Percentiles rank a stretch among this genome's conserved stretches.
These are phyloP conservation scores for Falco punctatus DNA, from an alignment of 2,113 vertebrate species.

Conservation along the genomic window DNA sequence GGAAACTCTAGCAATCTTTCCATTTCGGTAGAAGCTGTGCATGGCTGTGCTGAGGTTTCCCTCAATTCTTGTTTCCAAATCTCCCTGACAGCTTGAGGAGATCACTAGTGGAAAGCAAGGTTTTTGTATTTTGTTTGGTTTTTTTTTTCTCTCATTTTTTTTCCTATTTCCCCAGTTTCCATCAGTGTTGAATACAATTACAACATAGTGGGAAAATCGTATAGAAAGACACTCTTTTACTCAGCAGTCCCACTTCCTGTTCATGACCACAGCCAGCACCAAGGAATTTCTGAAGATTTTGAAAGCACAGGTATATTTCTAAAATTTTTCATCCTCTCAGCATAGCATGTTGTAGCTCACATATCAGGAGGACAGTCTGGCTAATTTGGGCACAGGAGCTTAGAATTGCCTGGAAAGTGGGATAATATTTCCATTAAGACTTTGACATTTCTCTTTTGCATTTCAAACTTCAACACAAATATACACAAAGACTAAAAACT, in stretches of 20 bases:
- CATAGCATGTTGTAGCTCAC: not conserved
- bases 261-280: not conserved
- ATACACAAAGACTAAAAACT: not conserved
- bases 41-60: not conserved
- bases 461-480: conserved; percentile 11
- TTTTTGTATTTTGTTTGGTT: too few species aligned
- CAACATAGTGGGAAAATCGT: not conserved
- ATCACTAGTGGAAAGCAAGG: not conserved
- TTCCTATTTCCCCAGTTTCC: not conserved
- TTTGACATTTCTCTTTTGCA: not conserved
- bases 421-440: not conserved
- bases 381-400: not conserved
- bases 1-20: not conserved
- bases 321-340: not conserved
- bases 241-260: not conserved
- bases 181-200: not conserved
- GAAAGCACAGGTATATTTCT: not conserved
- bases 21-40: not conserved
- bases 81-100: not conserved
- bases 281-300: not conserved
- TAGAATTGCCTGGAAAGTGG: not conserved
- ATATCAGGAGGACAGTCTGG: not conserved
- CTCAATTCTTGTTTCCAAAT: not conserved
- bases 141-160: not conserved
- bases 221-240: not conserved